A percentile compares a stretch with the other conserved stretches of the same genome.
phyloP scores from a whole-genome alignment of 1,140 invertebrate species.

The Eueides isabella region DNA sequence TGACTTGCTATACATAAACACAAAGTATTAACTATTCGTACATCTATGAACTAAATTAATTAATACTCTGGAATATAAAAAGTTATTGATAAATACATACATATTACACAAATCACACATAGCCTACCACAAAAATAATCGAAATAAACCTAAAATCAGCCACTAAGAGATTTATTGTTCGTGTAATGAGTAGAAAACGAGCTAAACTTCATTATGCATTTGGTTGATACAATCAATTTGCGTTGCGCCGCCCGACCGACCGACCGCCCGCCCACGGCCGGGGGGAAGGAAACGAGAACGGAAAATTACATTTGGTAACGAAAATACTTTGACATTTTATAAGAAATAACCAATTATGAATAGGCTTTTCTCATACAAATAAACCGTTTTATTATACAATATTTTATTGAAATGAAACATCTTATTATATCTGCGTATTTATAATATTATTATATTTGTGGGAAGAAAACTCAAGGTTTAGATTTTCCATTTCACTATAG shows the following conservation, averaged over 20 bases:
- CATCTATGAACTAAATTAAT: too few species aligned
- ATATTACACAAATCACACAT: too few species aligned
- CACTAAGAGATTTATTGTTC: not conserved
- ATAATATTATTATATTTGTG: too few species aligned
- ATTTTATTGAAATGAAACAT: not conserved
- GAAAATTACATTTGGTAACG: conserved; percentile 27
- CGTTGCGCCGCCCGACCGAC: conserved; percentile 1
- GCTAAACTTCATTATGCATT: conserved; percentile 24
- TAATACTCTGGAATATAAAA: too few species aligned
- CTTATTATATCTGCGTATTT: not conserved
- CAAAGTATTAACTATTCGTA: too few species aligned
- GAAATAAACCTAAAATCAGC: not conserved
- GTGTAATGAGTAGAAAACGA: conserved; percentile 5
- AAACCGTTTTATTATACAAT: not conserved
- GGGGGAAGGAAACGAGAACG: conserved; percentile 20
- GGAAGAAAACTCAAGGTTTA: too few species aligned
- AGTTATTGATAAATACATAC: too few species aligned
- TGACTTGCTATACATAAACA: too few species aligned
- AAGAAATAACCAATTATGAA: conserved; percentile 6
- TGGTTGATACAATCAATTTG: conserved; percentile 28
- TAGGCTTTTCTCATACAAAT: not conserved
- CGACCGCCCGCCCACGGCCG: not conserved
- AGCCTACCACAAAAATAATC: not conserved
- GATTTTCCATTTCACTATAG: too few species aligned
- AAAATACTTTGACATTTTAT: conserved; percentile 19